Base-by-base conservation (phyloP, 1,140 invertebrate species). In the Drosophila tani region DNA sequence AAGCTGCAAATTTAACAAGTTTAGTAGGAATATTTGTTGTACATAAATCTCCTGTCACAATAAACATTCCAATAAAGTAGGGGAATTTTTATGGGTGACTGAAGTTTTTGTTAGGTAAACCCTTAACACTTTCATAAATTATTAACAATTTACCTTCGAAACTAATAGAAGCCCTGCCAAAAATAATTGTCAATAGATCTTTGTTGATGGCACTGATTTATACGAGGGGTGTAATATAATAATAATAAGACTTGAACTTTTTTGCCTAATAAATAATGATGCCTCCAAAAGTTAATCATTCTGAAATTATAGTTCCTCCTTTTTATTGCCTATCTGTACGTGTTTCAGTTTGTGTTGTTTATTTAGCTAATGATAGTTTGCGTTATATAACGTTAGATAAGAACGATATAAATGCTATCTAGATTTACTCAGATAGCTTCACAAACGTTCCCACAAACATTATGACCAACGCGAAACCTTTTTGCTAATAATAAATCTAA, bases 401-500 rank as follows among this genome's bases (percentile, higher is more conserved):
- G 56, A 17, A 15, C 17, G 57, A 43, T 45, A 62, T 14, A 29
- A 24, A 43, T 8, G 56, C 62, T 27, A 62, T 19, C 21, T 40
- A 11, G 21, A 19, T 19, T 15, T 7, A 12, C n/a, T 41, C 27
- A 17, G 14, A 41, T 59, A 65, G 21, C n/a, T n/a, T 43, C 9
- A 21, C 24, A 43, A 43, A 41, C 17, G 29, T 65, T 29, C 11
- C 14, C 27, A 65, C 27, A 32, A 62, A 12, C 24, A 57, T 56
- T 63, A 40, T 63, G 35, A 32, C 6, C 8, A 32, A 24, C 14
- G 8, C 19, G 19, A 45, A 60, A 43, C 17, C 3, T 57, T 21
- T 64, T 64, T 64, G 24, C 51, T 32, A 24, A 41, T 41, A 58
- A 60, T 65, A 60, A 65, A 65, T 45, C 63, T 19, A 24, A 32